Percentiles rank a stretch among this genome's conserved stretches.
These are phyloP conservation scores for Miltochrista miniata DNA, from an alignment of 2,888 invertebrate genomes.

Conservation along the genomic window DNA sequence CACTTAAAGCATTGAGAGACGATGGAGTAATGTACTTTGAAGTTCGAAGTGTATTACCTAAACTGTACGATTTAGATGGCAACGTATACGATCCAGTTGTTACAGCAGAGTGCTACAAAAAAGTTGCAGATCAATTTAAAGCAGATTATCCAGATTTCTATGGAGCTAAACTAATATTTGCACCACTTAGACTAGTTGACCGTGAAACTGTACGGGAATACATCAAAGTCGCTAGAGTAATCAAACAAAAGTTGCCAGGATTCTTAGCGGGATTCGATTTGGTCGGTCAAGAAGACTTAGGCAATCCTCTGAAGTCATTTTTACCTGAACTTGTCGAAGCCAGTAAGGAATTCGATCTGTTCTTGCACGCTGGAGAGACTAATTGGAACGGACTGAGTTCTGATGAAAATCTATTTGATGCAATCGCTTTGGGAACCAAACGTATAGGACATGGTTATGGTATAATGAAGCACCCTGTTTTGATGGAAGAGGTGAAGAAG, in stretches of 20 bases:
- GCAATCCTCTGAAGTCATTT: conserved; percentile 84
- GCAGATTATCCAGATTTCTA: conserved; percentile 85
- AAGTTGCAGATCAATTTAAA: conserved; percentile 82
- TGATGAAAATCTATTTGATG: conserved; percentile 90
- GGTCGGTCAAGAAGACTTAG: conserved; percentile 91
- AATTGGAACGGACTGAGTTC: conserved; percentile 87
- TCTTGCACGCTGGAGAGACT: conserved; percentile 93
- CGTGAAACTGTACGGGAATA: conserved; percentile 69
- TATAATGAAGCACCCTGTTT: conserved; percentile 87
- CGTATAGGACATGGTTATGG: conserved; percentile 92
- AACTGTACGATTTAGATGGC: conserved; percentile 87
- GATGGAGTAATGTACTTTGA: conserved; percentile 89
- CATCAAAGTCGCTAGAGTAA: conserved; percentile 62
- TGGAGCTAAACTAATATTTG: conserved; percentile 88
- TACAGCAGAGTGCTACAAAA: conserved; percentile 82
- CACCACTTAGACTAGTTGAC: conserved; percentile 81
- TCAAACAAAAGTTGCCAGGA: conserved; percentile 83
- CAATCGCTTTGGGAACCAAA: conserved; percentile 87
- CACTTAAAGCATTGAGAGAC: conserved; percentile 84
- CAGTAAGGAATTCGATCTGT: conserved; percentile 83
- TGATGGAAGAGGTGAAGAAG: conserved; percentile 83
- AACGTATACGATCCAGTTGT: conserved; percentile 77
- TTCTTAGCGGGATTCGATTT: conserved; percentile 92
- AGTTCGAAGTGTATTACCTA: conserved; percentile 85
- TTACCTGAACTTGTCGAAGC: conserved; percentile 77